Percentiles rank a stretch among this genome's conserved stretches.
Evolutionary conservation across 1,140 invertebrate species (phyloP).

Genomic region (Thaumatotibia leucotreta): DNA sequence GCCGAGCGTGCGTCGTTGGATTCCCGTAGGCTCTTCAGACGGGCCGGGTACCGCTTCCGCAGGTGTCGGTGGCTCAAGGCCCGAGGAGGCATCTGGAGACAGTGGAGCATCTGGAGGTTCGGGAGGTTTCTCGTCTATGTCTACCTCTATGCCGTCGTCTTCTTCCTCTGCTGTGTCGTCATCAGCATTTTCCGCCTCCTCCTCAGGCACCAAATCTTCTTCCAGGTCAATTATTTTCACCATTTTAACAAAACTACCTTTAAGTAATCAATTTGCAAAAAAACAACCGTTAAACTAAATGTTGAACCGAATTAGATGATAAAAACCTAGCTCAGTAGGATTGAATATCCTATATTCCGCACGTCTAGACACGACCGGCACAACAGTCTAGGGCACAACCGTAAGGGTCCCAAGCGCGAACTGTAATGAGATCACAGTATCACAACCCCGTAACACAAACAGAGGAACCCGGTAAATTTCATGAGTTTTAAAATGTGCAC

Average conservation of each 20-base stretch:
- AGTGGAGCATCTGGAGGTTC: background rate
- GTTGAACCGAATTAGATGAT: no score
- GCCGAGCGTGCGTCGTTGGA: background rate
- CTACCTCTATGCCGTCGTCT: background rate
- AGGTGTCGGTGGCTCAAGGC: background rate
- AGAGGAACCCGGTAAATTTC: background rate
- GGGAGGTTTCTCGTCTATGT: background rate
- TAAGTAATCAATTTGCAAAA: background rate
- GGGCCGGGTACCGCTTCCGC: background rate
- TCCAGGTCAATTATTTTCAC: background rate
- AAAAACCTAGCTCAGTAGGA: no score
- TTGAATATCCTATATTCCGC: background rate
- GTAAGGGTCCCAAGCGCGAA: background rate
- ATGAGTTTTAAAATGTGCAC: background rate
- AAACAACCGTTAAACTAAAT: no score
- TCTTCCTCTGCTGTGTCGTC: background rate
- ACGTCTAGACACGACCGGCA: background rate
- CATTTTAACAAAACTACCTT: background rate
- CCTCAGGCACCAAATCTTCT: background rate
- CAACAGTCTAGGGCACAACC: background rate
- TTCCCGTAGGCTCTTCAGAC: background rate
- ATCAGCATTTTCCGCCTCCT: background rate
- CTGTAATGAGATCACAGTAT: background rate
- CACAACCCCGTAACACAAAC: background rate
- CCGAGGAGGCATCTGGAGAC: background rate